Evolutionary conservation across 2,797 vertebrate genomes (phyloP).

Genomic region (Syncerus caffer): DNA sequence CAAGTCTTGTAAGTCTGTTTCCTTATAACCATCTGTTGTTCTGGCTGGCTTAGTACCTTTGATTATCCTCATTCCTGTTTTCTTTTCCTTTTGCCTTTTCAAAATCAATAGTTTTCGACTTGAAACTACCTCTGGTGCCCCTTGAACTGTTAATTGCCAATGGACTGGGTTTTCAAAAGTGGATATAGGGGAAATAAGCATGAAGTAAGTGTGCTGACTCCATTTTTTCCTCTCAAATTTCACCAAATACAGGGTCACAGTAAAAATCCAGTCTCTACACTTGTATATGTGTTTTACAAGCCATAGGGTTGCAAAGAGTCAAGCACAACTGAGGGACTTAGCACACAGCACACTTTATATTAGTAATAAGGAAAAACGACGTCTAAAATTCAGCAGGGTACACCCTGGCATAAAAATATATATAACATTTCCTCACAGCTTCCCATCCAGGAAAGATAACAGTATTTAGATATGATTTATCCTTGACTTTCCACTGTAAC

Average conservation of each 20-base stretch:
- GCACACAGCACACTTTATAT: background rate
- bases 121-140: background rate
- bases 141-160: background rate
- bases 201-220: background rate
- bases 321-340: background rate
- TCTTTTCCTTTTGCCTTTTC: background rate
- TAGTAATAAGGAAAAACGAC: background rate
- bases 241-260: background rate
- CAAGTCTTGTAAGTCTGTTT: background rate
- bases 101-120: background rate
- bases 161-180: background rate
- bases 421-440: background rate
- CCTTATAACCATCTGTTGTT: conserved; percentile 42
- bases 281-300: background rate
- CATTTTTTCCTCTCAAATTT: background rate
- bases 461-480: background rate
- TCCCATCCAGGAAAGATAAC: background rate
- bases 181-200: background rate
- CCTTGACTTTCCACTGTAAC: background rate
- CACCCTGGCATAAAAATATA: background rate
- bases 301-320: background rate
- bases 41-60: background rate
- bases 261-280: background rate
- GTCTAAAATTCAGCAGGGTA: background rate
- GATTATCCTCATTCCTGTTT: background rate